Evolutionary conservation across 2,888 invertebrate genomes (phyloP).

Genomic region (Drosophila glabriapex): DNA sequence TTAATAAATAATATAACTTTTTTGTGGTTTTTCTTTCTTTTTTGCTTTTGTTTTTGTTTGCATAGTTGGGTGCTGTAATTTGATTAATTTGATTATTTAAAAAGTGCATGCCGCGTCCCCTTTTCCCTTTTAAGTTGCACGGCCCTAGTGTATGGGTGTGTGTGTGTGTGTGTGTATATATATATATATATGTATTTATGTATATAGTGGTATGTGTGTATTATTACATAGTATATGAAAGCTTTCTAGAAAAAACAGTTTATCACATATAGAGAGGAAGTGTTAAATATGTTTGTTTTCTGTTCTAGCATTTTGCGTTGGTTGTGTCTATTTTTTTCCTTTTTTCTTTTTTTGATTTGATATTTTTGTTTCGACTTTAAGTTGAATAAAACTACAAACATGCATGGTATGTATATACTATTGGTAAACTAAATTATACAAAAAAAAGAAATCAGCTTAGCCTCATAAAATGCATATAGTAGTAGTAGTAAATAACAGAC

Average conservation of each 20-base stretch:
- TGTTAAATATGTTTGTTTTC: slow-evolving; percentile 71
- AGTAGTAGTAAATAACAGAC: slow-evolving; percentile 39
- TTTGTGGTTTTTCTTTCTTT: not conserved
- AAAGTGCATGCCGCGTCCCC: slow-evolving; percentile 60
- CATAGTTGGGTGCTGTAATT: slow-evolving; percentile 28
- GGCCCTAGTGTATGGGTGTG: slow-evolving; percentile 41
- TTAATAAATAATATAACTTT: slow-evolving; percentile 47
- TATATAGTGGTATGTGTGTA: slow-evolving; percentile 30
- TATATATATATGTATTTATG: slow-evolving; percentile 13
- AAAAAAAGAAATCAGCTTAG: slow-evolving; percentile 46
- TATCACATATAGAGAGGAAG: slow-evolving; percentile 82
- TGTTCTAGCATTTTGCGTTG: slow-evolving; percentile 20
- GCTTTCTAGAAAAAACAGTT: slow-evolving; percentile 79
- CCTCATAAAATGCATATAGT: slow-evolving; percentile 61
- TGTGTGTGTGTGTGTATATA: slow-evolving; percentile 21
- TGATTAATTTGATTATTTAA: slow-evolving; percentile 35
- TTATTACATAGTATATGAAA: slow-evolving; percentile 64
- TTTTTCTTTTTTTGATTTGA: slow-evolving; percentile 7
- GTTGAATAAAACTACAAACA: slow-evolving; percentile 44
- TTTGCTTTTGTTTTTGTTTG: slow-evolving; percentile 2
- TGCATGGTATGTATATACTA: slow-evolving; percentile 36
- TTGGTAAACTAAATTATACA: slow-evolving; percentile 30
- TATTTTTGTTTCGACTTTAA: slow-evolving; percentile 22
- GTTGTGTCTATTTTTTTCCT: slow-evolving; percentile 4
- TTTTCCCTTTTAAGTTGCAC: slow-evolving; percentile 36